Percentiles rank a stretch among this genome's conserved stretches.
phyloP scores from a whole-genome alignment of 2,888 invertebrate genomes.

The Diplolepis rosae region DNA sequence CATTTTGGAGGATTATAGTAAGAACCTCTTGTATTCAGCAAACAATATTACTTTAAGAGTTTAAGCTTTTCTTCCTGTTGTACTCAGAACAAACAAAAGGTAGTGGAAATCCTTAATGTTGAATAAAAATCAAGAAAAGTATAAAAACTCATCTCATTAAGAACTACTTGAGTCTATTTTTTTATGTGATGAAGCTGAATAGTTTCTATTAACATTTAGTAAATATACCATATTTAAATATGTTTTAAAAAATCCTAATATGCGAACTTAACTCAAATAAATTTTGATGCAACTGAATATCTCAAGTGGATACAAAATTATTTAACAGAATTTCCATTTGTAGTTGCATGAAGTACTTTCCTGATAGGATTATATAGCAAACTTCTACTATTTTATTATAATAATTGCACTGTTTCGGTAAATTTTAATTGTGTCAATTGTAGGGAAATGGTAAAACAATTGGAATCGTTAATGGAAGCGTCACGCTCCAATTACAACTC shows the following conservation, averaged over 20 bases:
- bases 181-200: neutral
- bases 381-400: no score
- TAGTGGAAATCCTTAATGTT: neutral
- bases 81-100: neutral
- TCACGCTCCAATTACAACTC: slow-evolving; percentile 44
- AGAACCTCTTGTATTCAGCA: neutral
- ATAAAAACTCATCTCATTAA: neutral
- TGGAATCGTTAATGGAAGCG: slow-evolving; percentile 48
- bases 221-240: neutral
- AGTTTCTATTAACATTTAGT: neutral
- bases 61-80: neutral
- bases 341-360: neutral
- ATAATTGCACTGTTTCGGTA: slow-evolving; percentile 7
- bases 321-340: neutral
- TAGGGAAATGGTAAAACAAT: slow-evolving; percentile 45
- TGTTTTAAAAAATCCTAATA: neutral
- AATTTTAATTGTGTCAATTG: slow-evolving; percentile 27
- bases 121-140: neutral
- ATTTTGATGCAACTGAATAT: neutral
- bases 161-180: neutral
- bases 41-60: slow-evolving; percentile 6
- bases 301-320: neutral
- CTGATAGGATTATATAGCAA: neutral
- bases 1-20: neutral
- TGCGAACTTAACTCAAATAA: neutral